Evolutionary conservation across 1,140 invertebrate species (phyloP).

Genomic region (Myzus persicae): DNA sequence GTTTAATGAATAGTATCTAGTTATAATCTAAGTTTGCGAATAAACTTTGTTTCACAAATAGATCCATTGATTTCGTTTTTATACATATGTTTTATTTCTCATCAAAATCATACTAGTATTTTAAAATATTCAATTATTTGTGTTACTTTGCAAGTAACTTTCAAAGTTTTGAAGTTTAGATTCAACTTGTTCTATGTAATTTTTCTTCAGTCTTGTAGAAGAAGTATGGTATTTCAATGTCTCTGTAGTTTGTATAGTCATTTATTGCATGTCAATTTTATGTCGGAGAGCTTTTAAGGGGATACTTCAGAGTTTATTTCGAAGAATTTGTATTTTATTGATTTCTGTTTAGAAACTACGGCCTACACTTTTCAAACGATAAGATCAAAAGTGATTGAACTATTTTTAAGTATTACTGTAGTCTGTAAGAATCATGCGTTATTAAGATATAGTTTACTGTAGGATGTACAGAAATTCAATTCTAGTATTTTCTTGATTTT

Average conservation of each 20-base stretch:
- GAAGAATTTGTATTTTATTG: neutral
- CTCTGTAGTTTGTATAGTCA: neutral
- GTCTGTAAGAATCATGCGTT: neutral
- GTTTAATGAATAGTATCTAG: neutral
- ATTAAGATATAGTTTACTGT: neutral
- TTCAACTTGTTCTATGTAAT: no score
- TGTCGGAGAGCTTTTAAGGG: neutral
- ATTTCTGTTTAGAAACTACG: neutral
- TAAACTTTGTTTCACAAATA: neutral
- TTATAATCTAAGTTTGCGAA: neutral
- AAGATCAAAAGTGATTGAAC: neutral
- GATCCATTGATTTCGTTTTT: no score
- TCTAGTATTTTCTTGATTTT: neutral
- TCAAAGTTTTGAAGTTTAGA: neutral
- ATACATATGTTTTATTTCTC: no score
- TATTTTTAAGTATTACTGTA: neutral
- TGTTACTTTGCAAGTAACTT: neutral
- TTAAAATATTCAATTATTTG: neutral
- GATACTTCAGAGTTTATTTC: neutral
- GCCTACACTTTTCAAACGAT: neutral
- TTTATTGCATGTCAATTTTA: neutral
- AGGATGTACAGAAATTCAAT: neutral
- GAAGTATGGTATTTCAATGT: neutral
- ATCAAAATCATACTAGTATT: no score
- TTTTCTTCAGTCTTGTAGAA: neutral